Conservation (phyloP, 2,888 invertebrate genomes). For the Imbricaverruca yamaguchii region DNA sequence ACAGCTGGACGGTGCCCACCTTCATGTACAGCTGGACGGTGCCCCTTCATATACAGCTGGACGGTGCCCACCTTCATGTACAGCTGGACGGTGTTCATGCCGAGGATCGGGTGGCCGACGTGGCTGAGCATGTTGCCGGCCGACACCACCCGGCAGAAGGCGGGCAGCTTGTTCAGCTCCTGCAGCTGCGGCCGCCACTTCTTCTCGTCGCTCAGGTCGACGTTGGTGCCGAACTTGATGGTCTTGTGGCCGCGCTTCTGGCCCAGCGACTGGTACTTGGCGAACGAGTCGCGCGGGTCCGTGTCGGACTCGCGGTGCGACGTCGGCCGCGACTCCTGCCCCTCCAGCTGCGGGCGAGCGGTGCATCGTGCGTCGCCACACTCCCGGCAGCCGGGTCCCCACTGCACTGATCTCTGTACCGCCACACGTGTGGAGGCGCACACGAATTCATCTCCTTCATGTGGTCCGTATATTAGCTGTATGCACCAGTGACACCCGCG, state of each 20-base stretch:
- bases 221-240: constrained; percentile 92
- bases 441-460: too few species aligned
- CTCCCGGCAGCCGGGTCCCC: too few species aligned
- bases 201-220: constrained; percentile 93
- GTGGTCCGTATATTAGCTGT: too few species aligned
- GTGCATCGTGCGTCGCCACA: constrained; percentile 27
- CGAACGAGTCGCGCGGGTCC: constrained; percentile 69
- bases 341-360: constrained; percentile 49
- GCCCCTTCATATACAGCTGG: constrained; percentile 96
- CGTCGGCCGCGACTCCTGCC: constrained; percentile 54
- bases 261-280: constrained; percentile 46
- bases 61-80: constrained; percentile 73
- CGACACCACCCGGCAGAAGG: constrained; percentile 93
- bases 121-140: constrained; percentile 98
- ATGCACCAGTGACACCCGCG: too few species aligned
- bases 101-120: constrained; percentile 95
- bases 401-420: too few species aligned
- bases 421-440: too few species aligned
- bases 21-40: constrained; percentile 99
- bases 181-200: constrained; percentile 91
- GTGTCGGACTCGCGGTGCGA: constrained; percentile 62
- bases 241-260: constrained; percentile 48
- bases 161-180: constrained; percentile 92
- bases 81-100: constrained; percentile 98
- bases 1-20: constrained; percentile 95